These are phyloP conservation scores for Ochotona curzoniae DNA, from an alignment of 2,113 vertebrate species.

Conservation along the genomic window DNA sequence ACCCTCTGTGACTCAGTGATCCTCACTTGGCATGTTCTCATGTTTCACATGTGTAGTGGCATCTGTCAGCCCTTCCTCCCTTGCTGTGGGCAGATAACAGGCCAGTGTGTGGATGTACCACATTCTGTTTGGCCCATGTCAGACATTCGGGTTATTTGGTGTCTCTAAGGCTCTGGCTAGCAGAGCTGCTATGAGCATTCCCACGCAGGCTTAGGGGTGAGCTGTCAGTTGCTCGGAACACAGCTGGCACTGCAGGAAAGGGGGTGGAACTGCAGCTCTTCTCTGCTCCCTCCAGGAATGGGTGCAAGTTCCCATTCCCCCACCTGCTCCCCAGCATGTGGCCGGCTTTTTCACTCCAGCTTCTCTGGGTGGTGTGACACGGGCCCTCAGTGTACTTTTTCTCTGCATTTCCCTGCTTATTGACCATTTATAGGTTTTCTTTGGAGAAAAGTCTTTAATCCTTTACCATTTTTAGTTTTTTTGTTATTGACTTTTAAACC, in stretches of 20 bases:
- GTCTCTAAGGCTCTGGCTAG: background rate
- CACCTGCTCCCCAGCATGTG: background rate
- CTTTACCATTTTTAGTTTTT: background rate
- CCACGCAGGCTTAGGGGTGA: fast-evolving
- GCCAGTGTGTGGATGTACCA: no score
- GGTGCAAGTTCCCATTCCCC: no score
- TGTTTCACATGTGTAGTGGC: background rate
- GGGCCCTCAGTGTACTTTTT: background rate
- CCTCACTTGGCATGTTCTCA: background rate
- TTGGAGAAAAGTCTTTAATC: no score
- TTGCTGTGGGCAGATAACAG: background rate
- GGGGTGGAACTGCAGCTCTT: background rate
- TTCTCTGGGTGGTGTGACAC: no score
- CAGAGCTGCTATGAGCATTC: background rate
- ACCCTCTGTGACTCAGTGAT: background rate
- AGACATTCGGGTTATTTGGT: background rate
- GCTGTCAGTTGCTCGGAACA: background rate
- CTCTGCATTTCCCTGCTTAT: background rate
- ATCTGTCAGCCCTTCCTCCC: no score
- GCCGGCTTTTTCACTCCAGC: no score
- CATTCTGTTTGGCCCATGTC: fast-evolving
- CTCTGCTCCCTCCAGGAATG: no score
- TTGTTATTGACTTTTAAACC: no score
- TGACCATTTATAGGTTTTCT: background rate
- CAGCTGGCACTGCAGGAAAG: background rate